Evolutionary conservation across 2,888 invertebrate genomes (phyloP), one percentile per base, ranked within the genome.

Genomic region (Encarsia formosa): DNA sequence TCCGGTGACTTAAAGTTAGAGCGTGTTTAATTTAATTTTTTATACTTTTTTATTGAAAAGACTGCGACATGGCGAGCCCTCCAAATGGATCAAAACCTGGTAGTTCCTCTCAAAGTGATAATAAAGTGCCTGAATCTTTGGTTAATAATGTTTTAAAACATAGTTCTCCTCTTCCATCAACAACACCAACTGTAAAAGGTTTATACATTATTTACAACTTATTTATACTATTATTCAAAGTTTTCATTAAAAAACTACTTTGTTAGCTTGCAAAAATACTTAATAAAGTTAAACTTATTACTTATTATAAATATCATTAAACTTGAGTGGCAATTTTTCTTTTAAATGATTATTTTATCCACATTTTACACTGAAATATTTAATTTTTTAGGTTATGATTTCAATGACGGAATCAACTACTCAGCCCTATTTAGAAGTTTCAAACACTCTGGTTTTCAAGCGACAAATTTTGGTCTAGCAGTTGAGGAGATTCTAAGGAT

Each of bases 401-500:
- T 94, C 83, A 93, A 93, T 71, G 77, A 84, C 61, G 90, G 96
- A 39, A 76, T 95, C 6, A 83, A 98, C 73, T 95, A 94, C 72
- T 83, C 87, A 59, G 83, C 85, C 65, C 75, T 99, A 48, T 79
- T 99, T 37, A 79, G 87, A 59, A 86, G 87, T 23, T 99, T 88
- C 72, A 71, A 80, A 24, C 78, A 81, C 50, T 88, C 88, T 18
- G 99, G 99, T n/a, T 98, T 99, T 75, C 99, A 99, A 79, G 96
- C 98, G 0, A 95, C 96, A 1, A 94, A 88, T 78, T 89, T 98
- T 70, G 96, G 93, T 0, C 77, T 86, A 65, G 94, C 96, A 0
- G 86, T 98, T 0, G 79, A 86, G 45, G 96, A 97, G 81, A 87
- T 97, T 56, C 88, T 91, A 64, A 87, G 84, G 79, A 98, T 98